Evolutionary conservation across 2,888 invertebrate species (phyloP).

Genomic region (Alsophila aescularia): DNA sequence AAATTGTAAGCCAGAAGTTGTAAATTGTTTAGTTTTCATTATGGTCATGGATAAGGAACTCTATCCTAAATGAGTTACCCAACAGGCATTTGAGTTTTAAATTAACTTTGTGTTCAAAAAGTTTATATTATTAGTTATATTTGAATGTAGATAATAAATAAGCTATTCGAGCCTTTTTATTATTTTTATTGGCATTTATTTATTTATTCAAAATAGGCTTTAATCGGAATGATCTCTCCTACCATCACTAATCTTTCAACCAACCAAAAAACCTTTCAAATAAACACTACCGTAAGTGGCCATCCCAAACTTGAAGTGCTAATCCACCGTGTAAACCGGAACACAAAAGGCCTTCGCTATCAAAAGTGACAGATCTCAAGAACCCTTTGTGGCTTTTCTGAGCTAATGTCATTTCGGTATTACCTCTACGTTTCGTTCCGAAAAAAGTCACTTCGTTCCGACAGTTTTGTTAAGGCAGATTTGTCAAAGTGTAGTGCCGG

Average conservation of each 20-base stretch:
- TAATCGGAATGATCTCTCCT: not conserved
- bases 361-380: slow-evolving; percentile 76
- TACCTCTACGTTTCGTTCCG: slow-evolving; percentile 12
- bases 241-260: not conserved
- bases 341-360: slow-evolving; percentile 63
- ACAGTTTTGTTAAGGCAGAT: slow-evolving; percentile 49
- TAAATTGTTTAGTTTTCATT: too few relatives aligned
- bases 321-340: slow-evolving; percentile 67
- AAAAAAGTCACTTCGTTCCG: slow-evolving; percentile 9
- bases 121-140: too few relatives aligned
- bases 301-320: slow-evolving; percentile 62
- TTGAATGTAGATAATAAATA: too few relatives aligned
- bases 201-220: not conserved
- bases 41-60: too few relatives aligned
- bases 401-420: slow-evolving; percentile 53
- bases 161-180: too few relatives aligned
- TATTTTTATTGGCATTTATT: not conserved
- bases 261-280: slow-evolving; percentile 36
- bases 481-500: slow-evolving; percentile 60
- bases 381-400: slow-evolving; percentile 58
- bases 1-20: too few relatives aligned
- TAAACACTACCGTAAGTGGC: slow-evolving; percentile 55
- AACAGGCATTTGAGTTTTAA: too few relatives aligned
- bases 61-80: too few relatives aligned
- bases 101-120: too few relatives aligned